phyloP scores from a whole-genome alignment of 2,888 invertebrate species.

The Nomada ruficornis region DNA sequence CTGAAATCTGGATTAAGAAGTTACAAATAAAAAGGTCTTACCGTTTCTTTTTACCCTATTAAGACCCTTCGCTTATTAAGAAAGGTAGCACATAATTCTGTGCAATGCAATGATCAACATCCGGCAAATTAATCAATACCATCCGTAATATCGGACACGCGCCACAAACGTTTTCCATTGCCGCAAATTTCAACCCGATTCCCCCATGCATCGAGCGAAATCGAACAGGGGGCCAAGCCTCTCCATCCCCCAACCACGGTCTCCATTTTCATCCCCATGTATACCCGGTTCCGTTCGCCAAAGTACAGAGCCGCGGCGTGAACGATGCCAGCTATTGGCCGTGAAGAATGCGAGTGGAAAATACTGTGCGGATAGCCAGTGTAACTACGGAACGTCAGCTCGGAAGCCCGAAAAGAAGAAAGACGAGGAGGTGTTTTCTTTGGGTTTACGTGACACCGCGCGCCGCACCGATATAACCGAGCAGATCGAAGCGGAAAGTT shows the following conservation, averaged over 20 bases:
- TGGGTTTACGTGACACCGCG: conserved; percentile 79
- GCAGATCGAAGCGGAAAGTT: conserved; percentile 77
- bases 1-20: too few relatives aligned
- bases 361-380: conserved; percentile 46
- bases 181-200: neutral
- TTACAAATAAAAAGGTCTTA: too few relatives aligned
- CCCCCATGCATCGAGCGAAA: conserved; percentile 15
- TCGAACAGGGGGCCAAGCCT: conserved; percentile 33
- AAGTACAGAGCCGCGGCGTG: conserved; percentile 25
- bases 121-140: too few relatives aligned
- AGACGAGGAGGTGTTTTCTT: conserved; percentile 77
- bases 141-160: neutral
- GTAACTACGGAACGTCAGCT: conserved; percentile 34
- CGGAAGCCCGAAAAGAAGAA: conserved; percentile 63
- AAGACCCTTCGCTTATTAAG: too few relatives aligned
- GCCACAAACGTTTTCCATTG: too few relatives aligned
- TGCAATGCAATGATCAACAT: too few relatives aligned
- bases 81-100: too few relatives aligned
- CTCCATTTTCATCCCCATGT: conserved; percentile 21
- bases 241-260: conserved; percentile 17
- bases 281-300: conserved; percentile 1
- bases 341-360: conserved; percentile 73
- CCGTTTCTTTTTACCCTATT: too few relatives aligned
- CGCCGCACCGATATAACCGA: conserved; percentile 72
- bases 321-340: conserved; percentile 52